A percentile compares a stretch with the other conserved stretches of the same genome.
These are phyloP conservation scores for Polydrusus tereticollis DNA, from an alignment of 2,888 invertebrate genomes.

Conservation along the genomic window DNA sequence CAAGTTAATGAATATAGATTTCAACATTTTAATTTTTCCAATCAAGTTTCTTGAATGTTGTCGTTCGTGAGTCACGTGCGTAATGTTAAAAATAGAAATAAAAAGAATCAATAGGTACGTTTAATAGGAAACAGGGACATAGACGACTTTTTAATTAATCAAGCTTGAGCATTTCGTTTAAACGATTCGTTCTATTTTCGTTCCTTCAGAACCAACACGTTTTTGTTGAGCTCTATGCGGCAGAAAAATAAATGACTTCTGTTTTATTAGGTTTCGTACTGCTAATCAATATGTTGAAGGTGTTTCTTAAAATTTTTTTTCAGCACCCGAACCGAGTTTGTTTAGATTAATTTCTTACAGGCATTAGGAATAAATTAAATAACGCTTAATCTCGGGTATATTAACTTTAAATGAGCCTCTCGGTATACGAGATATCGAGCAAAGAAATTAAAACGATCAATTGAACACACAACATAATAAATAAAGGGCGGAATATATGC, in stretches of 20 bases:
- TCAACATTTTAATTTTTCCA: no score
- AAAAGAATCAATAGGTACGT: neutral
- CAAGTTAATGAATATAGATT: no score
- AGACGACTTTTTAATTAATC: neutral
- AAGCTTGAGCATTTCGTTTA: neutral
- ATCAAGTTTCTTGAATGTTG: neutral
- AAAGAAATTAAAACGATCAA: no score
- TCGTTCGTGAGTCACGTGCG: neutral
- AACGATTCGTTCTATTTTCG: neutral
- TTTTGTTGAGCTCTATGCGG: neutral
- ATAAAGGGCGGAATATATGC: no score
- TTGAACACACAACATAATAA: no score
- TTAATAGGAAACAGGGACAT: neutral
- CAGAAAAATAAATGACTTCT: neutral
- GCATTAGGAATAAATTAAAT: no score
- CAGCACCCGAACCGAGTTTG: neutral
- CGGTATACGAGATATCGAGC: no score
- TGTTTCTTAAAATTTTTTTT: neutral
- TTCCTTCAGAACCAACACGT: neutral
- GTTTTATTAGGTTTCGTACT: neutral
- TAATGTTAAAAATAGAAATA: neutral
- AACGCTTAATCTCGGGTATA: no score
- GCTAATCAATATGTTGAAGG: neutral
- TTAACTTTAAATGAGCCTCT: no score
- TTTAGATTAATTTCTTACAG: no score